These are phyloP conservation scores for Myotis myotis DNA, from an alignment of 2,797 vertebrate genomes.

Conservation along the genomic window DNA sequence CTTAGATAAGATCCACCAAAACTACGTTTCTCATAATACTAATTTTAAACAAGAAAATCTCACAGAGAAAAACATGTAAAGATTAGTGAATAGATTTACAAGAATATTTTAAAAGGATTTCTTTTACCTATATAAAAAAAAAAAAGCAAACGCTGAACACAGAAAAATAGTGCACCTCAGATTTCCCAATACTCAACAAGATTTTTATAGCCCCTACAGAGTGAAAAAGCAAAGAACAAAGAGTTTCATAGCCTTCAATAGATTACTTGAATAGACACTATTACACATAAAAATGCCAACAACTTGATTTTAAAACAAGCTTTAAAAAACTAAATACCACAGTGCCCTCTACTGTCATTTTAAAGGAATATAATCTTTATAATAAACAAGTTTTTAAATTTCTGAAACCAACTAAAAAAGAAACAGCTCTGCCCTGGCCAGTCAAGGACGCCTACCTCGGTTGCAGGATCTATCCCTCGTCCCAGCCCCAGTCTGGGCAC, in stretches of 20 bases:
- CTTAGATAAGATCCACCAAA: constrained; percentile 37
- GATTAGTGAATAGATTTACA: constrained; percentile 35
- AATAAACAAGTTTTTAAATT: constrained; percentile 14
- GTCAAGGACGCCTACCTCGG: too few species aligned
- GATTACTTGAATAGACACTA: not conserved
- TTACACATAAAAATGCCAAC: constrained; percentile 59
- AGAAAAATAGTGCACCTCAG: constrained; percentile 15
- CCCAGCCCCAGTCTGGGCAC: too few species aligned
- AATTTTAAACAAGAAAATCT: constrained; percentile 58
- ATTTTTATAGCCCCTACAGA: not conserved
- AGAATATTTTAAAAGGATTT: constrained; percentile 51
- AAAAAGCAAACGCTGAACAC: constrained; percentile 8
- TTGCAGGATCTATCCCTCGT: too few species aligned
- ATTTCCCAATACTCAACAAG: constrained; percentile 43
- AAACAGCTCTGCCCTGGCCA: not conserved
- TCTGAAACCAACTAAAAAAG: constrained; percentile 31
- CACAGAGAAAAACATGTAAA: constrained; percentile 44
- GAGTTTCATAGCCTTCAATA: not conserved
- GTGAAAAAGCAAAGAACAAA: constrained; percentile 48
- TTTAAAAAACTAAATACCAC: constrained; percentile 59
- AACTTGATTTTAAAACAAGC: constrained; percentile 53
- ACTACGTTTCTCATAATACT: constrained; percentile 40
- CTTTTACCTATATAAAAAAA: constrained; percentile 34
- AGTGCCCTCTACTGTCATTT: constrained; percentile 81
- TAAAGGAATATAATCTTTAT: constrained; percentile 51